Base-by-base conservation (phyloP, 1,140 invertebrate genomes). In the Drosophila kanapiae region DNA sequence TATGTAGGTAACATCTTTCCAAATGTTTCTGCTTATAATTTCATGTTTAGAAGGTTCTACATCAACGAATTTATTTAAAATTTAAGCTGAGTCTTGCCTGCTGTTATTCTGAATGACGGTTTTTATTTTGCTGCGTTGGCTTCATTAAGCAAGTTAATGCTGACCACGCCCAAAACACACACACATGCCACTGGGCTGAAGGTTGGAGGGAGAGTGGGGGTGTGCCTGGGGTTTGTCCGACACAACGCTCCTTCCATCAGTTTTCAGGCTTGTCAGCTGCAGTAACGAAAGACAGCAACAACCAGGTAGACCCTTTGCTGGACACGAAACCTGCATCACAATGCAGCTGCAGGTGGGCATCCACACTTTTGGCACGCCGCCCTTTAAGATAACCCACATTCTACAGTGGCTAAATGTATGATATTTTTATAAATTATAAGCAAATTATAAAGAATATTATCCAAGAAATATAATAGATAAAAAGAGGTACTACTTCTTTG, bases 251-350 rank as follows among this genome's bases (percentile, higher is more conserved):
- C n/a, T 27, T 56, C 47, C 47, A 37, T 68, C 61, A 53, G 61
- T 51, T 72, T 71, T 37, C 64, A n/a, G 31, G 57, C 67, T 51
- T 72, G 70, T 72, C 70, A 72, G 23, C 54, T 72, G 70, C 70
- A 72, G 53, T 14, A 33, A 16, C 59, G 35, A 47, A 27, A 38
- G 29, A 33, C 42, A 45, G 16, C 23, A 64, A 65, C 64, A 59
- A 67, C 56, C 57, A 48, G 42, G 29, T 48, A 27, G 67, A 31
- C 23, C 67, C 7, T 72, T 72, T 72, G 67, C 49, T 37, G n/a
- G 18, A 60, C 68, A 60, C 31, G 13, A 42, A 42, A 31, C 53
- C 67, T 60, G 67, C 67, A 72, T 51, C 58, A 60, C 68, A 72
- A 60, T 72, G 67, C 54, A 72, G 13, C 31, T 51, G 23, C 23